Base-by-base conservation (phyloP, 2,113 vertebrate genomes). In the Hystrix cristata region DNA sequence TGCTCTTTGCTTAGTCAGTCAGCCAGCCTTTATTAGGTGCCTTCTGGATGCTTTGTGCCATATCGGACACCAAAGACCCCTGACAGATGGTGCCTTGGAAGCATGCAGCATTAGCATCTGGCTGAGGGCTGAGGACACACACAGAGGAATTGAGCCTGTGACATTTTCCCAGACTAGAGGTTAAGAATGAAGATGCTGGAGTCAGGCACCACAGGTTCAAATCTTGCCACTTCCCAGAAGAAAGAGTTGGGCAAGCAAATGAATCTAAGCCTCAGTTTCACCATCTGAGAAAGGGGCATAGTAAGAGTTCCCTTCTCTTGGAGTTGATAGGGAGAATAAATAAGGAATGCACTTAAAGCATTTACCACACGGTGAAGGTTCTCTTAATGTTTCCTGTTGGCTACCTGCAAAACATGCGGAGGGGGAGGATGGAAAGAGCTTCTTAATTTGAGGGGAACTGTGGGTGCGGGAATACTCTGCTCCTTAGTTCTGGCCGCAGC, bases 101-200 rank as follows among this genome's bases (percentile, higher is more conserved):
- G 74, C n/a, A 55, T 12, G 48, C 6, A 59, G 53, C 34, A 43
- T n/a, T 27, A 4, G 34, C 2, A 0, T 4, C 59, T 55, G 10
- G 14, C 38, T 3, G 46, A 72, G 12, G 55, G 14, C 86, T 27
- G 38, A 60, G n/a, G n/a, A 46, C 11, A 57, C 0, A 11, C 14
- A 27, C 8, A 29, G 85, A 60, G 29, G 78, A 71, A 38, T 31
- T n/a, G 16, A 72, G 43, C 0, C 1, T 1, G 0, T 1, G 7
- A 16, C n/a, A 8, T 14, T 27, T 53, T 64, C 53, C 65, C 89
- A 65, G 29, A 15, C 34, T 38, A 29, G 53, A 91, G 59, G 65
- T n/a, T 60, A 62, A 46, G 23, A 38, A 62, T 48, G 3, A 6
- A 51, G 76, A 57, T 5, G 0, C 34, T 34, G 38, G 65, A 62